Conservation (phyloP, 2,113 vertebrate genomes). For the Microcebus lehilahytsara region DNA sequence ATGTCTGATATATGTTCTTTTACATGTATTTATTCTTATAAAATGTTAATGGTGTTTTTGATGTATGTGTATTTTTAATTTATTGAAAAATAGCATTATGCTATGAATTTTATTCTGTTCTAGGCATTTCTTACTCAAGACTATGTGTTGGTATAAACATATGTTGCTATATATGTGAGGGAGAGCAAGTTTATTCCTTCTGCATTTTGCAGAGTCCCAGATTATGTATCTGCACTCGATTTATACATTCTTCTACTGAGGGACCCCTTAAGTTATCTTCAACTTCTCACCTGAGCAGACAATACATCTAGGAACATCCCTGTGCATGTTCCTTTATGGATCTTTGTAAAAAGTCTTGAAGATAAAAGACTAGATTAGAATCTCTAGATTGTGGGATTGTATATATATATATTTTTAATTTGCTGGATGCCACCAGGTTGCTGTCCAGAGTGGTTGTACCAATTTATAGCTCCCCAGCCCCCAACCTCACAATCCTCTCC, state of each 20-base stretch:
- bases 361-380: not conserved
- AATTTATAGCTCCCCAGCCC: not conserved
- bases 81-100: not conserved
- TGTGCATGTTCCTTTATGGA: not conserved
- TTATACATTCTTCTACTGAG: not conserved
- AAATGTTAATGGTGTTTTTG: not conserved
- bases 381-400: not conserved
- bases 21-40: not conserved
- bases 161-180: not conserved
- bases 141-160: not conserved
- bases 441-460: not conserved
- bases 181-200: not conserved
- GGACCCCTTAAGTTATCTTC: not conserved
- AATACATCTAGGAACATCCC: not conserved
- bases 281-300: not conserved
- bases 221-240: not conserved
- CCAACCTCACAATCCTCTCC: not conserved
- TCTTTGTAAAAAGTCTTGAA: not conserved
- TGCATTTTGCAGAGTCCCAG: not conserved
- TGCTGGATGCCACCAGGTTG: not conserved
- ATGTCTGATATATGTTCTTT: not conserved
- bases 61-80: not conserved
- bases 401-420: not conserved
- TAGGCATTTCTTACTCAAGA: slow-evolving; percentile 14
- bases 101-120: slow-evolving; percentile 34